These are phyloP conservation scores for Sylvicapra grimmia DNA, from an alignment of 2,113 vertebrate genomes.

Conservation along the genomic window DNA sequence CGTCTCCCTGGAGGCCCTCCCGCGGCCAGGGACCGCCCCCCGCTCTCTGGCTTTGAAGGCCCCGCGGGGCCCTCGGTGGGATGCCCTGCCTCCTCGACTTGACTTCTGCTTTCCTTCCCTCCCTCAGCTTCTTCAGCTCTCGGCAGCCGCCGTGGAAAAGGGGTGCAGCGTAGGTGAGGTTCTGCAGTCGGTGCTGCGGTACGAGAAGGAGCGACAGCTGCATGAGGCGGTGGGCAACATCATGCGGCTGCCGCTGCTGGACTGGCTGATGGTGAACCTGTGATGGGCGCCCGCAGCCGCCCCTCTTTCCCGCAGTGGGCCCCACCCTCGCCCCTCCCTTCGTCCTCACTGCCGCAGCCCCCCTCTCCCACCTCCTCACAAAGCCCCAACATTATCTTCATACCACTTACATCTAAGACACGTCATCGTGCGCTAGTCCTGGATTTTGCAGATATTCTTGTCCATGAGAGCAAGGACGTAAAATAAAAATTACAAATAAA, in stretches of 20 bases:
- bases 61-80: too few relatives aligned
- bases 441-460: slow-evolving; percentile 64
- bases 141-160: slow-evolving; percentile 60
- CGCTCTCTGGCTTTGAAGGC: background rate
- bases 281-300: background rate
- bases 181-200: slow-evolving; percentile 62
- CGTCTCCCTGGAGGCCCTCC: background rate
- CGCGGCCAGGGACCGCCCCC: background rate
- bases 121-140: slow-evolving; percentile 68
- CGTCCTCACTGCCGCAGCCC: background rate
- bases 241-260: slow-evolving; percentile 65
- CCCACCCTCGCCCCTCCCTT: background rate
- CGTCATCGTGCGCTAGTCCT: slow-evolving; percentile 44
- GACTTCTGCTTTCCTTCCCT: background rate
- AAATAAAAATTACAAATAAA: slow-evolving; percentile 59
- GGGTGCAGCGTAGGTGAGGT: slow-evolving; percentile 62
- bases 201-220: slow-evolving; percentile 69
- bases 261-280: slow-evolving; percentile 68
- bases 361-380: background rate
- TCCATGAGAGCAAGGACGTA: slow-evolving; percentile 59
- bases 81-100: background rate
- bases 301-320: background rate
- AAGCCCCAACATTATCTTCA: slow-evolving; percentile 41
- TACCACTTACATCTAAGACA: slow-evolving; percentile 8
- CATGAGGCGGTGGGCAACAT: slow-evolving; percentile 66